Percentiles rank a stretch among this genome's conserved stretches.
phyloP scores from a whole-genome alignment of 2,888 invertebrate species.

The Cephus sareptanus region DNA sequence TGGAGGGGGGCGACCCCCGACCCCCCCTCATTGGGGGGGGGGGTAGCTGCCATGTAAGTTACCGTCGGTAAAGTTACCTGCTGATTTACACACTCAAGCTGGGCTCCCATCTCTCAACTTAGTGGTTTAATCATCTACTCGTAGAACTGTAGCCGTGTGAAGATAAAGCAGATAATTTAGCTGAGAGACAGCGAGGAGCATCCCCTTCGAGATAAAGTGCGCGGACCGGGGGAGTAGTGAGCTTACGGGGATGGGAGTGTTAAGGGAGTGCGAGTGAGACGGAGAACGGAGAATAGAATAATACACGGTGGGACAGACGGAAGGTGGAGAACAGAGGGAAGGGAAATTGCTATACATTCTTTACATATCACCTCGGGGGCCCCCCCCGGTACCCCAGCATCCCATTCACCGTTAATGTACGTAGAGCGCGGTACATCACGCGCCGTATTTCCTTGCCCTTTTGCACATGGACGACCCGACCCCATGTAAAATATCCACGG shows the following conservation, averaged over 20 bases:
- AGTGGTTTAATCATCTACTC: conserved; percentile 39
- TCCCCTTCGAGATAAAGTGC: conserved; percentile 5
- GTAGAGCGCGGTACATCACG: not conserved
- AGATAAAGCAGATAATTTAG: conserved; percentile 13
- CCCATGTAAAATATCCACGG: not conserved
- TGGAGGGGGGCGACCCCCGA: too few species aligned
- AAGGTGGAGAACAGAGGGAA: not conserved
- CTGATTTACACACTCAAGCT: conserved; percentile 42
- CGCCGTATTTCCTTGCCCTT: not conserved
- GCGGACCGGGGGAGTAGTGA: not conserved
- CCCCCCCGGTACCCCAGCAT: not conserved
- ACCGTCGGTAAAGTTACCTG: conserved; percentile 20
- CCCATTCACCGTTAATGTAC: not conserved
- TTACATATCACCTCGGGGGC: conserved; percentile 1
- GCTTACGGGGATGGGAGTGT: not conserved
- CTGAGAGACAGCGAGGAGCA: conserved; percentile 2
- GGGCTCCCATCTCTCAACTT: conserved; percentile 36
- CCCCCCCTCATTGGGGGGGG: too few species aligned
- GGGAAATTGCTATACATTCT: conserved; percentile 4
- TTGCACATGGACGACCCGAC: not conserved
- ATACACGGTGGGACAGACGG: not conserved
- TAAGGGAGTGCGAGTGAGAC: not conserved
- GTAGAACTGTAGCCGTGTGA: conserved; percentile 8
- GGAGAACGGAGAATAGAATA: not conserved
- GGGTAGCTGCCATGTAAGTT: not conserved